phyloP scores from a whole-genome alignment of 2,797 vertebrate genomes.

The Macroramphosus scolopax region DNA sequence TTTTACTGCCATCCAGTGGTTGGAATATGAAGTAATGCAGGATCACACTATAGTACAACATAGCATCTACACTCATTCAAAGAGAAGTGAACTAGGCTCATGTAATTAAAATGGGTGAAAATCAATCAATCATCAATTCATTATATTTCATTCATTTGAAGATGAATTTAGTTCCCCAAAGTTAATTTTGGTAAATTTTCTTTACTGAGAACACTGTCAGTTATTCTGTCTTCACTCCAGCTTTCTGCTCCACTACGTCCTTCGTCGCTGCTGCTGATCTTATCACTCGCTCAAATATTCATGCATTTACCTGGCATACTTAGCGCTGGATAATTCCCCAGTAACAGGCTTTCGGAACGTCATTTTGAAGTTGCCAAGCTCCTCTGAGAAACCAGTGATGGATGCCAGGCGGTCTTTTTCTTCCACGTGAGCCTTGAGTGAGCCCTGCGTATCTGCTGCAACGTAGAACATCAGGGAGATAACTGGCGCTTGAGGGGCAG shows the following conservation, averaged over 20 bases:
- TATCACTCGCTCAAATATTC: constrained; percentile 2
- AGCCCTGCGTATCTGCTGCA: constrained; percentile 87
- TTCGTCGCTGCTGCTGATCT: constrained; percentile 2
- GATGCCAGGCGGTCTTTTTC: constrained; percentile 79
- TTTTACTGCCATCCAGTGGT: constrained; percentile 59
- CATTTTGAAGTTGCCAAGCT: constrained; percentile 89
- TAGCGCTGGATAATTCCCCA: constrained; percentile 66
- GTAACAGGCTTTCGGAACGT: constrained; percentile 83
- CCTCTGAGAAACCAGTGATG: constrained; percentile 84
- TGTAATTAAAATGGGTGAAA: too few species aligned
- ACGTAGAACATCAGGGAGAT: constrained; percentile 92
- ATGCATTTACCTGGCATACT: constrained; percentile 83
- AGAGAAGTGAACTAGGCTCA: too few species aligned
- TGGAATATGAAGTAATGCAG: background rate
- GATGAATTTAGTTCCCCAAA: too few species aligned
- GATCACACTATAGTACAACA: background rate
- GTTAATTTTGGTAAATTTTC: background rate
- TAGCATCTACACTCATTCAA: background rate
- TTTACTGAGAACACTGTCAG: background rate
- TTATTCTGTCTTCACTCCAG: constrained; percentile 1
- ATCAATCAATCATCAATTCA: too few species aligned
- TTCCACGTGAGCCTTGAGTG: constrained; percentile 78
- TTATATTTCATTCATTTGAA: too few species aligned
- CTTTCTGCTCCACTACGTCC: background rate
- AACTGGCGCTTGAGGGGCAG: constrained; percentile 68